Evolutionary conservation across 2,888 invertebrate species (phyloP), one percentile per base, ranked within the genome.

Genomic region (Agrochola circellaris): DNA sequence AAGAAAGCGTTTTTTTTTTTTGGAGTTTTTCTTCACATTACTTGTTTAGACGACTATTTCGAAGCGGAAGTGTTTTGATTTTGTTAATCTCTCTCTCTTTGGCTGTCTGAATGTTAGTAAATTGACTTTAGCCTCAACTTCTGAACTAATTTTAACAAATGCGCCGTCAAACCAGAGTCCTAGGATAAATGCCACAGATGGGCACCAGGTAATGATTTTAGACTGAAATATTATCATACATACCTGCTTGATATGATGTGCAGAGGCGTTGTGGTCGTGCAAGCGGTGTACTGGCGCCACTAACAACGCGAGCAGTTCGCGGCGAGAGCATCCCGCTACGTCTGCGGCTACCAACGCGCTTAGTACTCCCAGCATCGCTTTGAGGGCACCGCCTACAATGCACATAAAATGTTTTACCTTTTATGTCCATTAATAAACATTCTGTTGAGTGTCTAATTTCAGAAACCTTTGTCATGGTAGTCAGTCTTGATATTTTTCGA

Each of bases 351-450:
- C 99, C 82, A 99, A 95, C n/a, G 99, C 98, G 95, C 98, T 98
- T 93, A 99, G 98, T 89, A 99, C 98, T 88, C 99, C 98, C 84
- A 99, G 96, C 97, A 99, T 98, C 11, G 99, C 98, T 89, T 97
- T 98, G 74, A 99, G 97, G 0, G 99, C 99, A 5, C 98, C 98
- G 56, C 99, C 99, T 98, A 45, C 1, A 0, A n/a, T 2, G 38
- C 7, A 34, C 20, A n/a, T 30, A 6, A n/a, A n/a, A 15, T 1
- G 9, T 65, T 66, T n/a, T 34, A 20, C 11, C 15, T 23, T 61
- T 20, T 20, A 62, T 7, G 30, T 62, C 2, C 17, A 30, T 8
- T 48, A 23, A 23, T 30, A 51, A 30, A 23, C 23, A 51, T 51
- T 51, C 0, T 9, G 30, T 67, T 23, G 9, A 30, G 23, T 23